Percentiles rank a stretch among this genome's conserved stretches.
phyloP scores from a whole-genome alignment of 1,140 invertebrate species.

The Belonocnema kinseyi region DNA sequence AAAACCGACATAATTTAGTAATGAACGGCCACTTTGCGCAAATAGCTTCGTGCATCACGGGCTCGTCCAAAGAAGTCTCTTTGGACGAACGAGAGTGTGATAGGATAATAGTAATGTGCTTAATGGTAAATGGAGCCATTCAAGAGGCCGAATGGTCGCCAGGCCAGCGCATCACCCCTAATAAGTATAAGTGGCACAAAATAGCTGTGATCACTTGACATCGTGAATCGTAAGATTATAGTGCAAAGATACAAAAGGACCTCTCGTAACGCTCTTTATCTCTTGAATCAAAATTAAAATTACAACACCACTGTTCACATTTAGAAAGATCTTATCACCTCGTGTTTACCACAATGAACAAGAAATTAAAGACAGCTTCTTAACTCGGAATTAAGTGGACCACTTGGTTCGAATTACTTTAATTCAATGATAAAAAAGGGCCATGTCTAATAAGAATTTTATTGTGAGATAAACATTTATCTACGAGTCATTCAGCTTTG shows the following conservation, averaged over 20 bases:
- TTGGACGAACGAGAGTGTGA: slow-evolving; percentile 66
- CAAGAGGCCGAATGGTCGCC: slow-evolving; percentile 71
- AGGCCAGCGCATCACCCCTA: slow-evolving; percentile 72
- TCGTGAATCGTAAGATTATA: slow-evolving; percentile 70
- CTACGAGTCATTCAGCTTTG: no score
- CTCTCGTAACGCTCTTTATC: not conserved
- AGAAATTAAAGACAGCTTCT: no score
- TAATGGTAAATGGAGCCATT: slow-evolving; percentile 76
- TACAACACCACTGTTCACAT: not conserved
- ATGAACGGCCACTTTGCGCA: slow-evolving; percentile 75
- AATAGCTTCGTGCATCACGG: slow-evolving; percentile 72
- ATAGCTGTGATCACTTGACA: slow-evolving; percentile 74
- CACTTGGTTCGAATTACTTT: no score
- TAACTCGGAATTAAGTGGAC: no score
- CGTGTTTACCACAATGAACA: no score
- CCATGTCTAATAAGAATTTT: no score
- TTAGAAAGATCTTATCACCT: no score
- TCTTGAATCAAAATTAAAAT: not conserved
- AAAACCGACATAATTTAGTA: slow-evolving; percentile 74
- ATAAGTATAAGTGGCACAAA: slow-evolving; percentile 77
- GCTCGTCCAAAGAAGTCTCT: slow-evolving; percentile 70
- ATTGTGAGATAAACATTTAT: no score
- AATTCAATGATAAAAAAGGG: no score
- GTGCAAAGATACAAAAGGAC: slow-evolving; percentile 52
- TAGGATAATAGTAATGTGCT: slow-evolving; percentile 77